Evolutionary conservation across 2,113 vertebrate genomes (phyloP), one percentile per base, ranked within the genome.

Genomic region (Leptosomus discolor): DNA sequence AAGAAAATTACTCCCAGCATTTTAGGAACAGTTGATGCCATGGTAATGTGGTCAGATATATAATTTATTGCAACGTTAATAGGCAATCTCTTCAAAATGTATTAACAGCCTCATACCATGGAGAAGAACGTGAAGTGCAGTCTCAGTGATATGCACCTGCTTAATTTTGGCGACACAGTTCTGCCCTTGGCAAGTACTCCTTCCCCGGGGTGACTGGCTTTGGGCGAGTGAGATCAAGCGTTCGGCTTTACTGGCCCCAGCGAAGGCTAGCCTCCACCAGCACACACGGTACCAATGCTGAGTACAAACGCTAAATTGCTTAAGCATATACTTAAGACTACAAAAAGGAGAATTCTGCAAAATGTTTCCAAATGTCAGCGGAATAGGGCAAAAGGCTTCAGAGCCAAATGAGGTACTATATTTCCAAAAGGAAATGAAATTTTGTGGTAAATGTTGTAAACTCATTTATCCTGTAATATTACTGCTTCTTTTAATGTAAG

Each of bases 31-130:
- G 86, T 85, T 93, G 93, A 88, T 12, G 10, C 71, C 88, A 88
- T 70, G 71, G 64, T 95, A 94, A 93, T 69, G 78, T 88, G 79
- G 61, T 75, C 85, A 93, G 68, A 94, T 94, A 91, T 24, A 85
- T 74, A 71, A 94, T 90, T 90, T 93, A 93, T 74, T 95, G 92
- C 92, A 96, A 94, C 70, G 83, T 93, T 92, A 97, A 93, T 58
- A 95, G 46, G 13, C 53, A 84, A 41, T 87, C 84, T 94, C 91
- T 92, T 92, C 79, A 36, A n/a, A 5, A 50, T 5, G 12, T 67
- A 93, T 97, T 92, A 92, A 89, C 79, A 83, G 84, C 37, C 6
- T 48, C 51, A 8, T 60, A 37, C 57, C 92, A 57, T 6, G 34
- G 45, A 78, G 65, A 88, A 65, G 50, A 86, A 11, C 39, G 61